Percentiles rank a stretch among this genome's conserved stretches.
These are phyloP conservation scores for Onthophagus taurus DNA, from an alignment of 1,140 invertebrate species.

Conservation along the genomic window DNA sequence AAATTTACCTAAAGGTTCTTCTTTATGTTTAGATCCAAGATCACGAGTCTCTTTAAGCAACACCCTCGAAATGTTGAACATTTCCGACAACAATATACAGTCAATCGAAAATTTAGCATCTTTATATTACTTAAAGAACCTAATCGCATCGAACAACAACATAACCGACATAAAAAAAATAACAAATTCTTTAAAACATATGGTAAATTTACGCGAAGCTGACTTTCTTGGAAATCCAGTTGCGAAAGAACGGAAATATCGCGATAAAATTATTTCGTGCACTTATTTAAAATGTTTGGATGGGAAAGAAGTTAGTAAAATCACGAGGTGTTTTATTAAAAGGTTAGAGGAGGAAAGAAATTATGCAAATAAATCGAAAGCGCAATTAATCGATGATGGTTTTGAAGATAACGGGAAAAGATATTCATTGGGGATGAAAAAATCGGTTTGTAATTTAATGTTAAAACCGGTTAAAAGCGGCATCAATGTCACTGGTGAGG, in stretches of 20 bases:
- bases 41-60: slow-evolving; percentile 27
- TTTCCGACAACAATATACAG: slow-evolving; percentile 42
- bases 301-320: slow-evolving; percentile 40
- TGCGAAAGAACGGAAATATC: slow-evolving; percentile 47
- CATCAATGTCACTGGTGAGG: no score
- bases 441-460: slow-evolving; percentile 27
- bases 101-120: slow-evolving; percentile 36
- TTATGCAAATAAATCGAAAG: slow-evolving; percentile 15
- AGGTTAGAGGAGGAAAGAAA: slow-evolving; percentile 39
- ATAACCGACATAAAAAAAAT: slow-evolving; percentile 41
- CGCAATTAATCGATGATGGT: slow-evolving; percentile 14
- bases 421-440: slow-evolving; percentile 25
- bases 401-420: slow-evolving; percentile 28
- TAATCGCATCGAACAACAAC: slow-evolving; percentile 43
- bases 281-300: slow-evolving; percentile 36
- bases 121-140: slow-evolving; percentile 36
- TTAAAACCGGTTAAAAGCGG: slow-evolving; percentile 19
- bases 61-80: slow-evolving; percentile 41
- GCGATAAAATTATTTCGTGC: slow-evolving; percentile 48
- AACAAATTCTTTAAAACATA: slow-evolving; percentile 42
- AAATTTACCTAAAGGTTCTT: slow-evolving; percentile 42
- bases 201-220: slow-evolving; percentile 43
- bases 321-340: slow-evolving; percentile 42
- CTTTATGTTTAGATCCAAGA: slow-evolving; percentile 57
- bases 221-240: slow-evolving; percentile 53